These are phyloP conservation scores for Clytia hemisphaerica DNA, from an alignment of 30 jellyfish, hydroid and myxozoan species.

Conservation along the genomic window DNA sequence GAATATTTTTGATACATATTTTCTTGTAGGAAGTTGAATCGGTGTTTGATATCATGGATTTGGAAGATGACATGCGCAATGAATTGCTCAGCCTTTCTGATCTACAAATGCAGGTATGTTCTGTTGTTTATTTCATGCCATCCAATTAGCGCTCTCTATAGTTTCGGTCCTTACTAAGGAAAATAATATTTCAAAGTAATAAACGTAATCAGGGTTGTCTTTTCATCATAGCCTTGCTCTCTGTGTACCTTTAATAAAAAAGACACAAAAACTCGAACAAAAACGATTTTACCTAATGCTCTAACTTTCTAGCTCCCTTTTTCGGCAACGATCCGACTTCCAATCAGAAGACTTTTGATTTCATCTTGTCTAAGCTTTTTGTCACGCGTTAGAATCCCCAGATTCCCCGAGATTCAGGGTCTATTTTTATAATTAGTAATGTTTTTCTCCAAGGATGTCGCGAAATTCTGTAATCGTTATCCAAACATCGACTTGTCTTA, in stretches of 20 bases:
- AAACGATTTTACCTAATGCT: too few species aligned
- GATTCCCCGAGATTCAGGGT: background rate
- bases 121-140: too few species aligned
- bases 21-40: conserved; percentile 77
- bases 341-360: background rate
- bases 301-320: background rate
- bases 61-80: conserved; percentile 98
- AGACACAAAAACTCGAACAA: too few species aligned
- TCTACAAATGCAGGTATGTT: conserved; percentile 79
- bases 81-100: conserved; percentile 61
- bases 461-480: conserved; percentile 94
- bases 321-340: background rate
- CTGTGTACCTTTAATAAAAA: too few species aligned
- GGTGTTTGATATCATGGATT: conserved; percentile 94
- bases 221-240: too few species aligned
- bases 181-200: too few species aligned
- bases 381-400: background rate
- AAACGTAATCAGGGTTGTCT: too few species aligned
- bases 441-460: conserved; percentile 66
- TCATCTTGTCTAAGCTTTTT: background rate
- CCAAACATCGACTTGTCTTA: conserved; percentile 87
- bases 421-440: background rate
- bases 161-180: too few species aligned
- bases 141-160: too few species aligned
- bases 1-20: background rate